Evolutionary conservation across 2,113 vertebrate genomes (phyloP).

Genomic region (Labrus mixtus): DNA sequence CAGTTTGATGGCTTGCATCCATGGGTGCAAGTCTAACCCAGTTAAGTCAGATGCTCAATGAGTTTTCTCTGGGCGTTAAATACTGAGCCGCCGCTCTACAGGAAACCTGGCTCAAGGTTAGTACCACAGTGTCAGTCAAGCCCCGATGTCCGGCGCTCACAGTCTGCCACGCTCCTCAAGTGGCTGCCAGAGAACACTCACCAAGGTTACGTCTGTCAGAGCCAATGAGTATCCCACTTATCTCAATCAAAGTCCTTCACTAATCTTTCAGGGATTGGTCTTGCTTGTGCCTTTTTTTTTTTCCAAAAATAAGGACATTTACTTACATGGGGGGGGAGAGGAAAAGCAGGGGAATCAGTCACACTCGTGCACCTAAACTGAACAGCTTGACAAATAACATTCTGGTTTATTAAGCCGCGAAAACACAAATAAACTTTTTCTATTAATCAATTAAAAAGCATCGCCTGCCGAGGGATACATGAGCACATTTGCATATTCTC

Average conservation of each 20-base stretch:
- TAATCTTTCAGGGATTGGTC: conserved; percentile 55
- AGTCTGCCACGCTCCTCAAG: conserved; percentile 61
- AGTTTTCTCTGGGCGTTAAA: conserved; percentile 65
- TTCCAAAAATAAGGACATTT: conserved; percentile 42
- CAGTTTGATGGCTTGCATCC: conserved; percentile 69
- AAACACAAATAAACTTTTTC: conserved; percentile 77
- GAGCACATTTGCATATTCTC: conserved; percentile 77
- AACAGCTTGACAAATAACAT: conserved; percentile 75
- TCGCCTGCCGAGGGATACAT: conserved; percentile 66
- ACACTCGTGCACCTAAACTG: conserved; percentile 42
- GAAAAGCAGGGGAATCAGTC: conserved; percentile 22
- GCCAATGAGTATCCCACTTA: conserved; percentile 54
- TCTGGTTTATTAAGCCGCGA: conserved; percentile 72
- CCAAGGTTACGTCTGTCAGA: conserved; percentile 73
- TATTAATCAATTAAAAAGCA: conserved; percentile 81
- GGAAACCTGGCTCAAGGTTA: conserved; percentile 73
- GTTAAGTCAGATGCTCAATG: conserved; percentile 67
- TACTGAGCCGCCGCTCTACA: conserved; percentile 45
- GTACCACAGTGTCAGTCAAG: conserved; percentile 51
- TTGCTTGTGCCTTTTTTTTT: conserved; percentile 24
- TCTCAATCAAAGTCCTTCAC: conserved; percentile 71
- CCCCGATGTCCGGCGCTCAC: conserved; percentile 56
- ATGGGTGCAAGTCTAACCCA: conserved; percentile 70
- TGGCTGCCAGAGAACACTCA: conserved; percentile 64
- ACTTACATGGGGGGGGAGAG: conserved; percentile 18